Evolutionary conservation across 2,888 invertebrate genomes (phyloP).

Genomic region (Chymomyza fuscimana): DNA sequence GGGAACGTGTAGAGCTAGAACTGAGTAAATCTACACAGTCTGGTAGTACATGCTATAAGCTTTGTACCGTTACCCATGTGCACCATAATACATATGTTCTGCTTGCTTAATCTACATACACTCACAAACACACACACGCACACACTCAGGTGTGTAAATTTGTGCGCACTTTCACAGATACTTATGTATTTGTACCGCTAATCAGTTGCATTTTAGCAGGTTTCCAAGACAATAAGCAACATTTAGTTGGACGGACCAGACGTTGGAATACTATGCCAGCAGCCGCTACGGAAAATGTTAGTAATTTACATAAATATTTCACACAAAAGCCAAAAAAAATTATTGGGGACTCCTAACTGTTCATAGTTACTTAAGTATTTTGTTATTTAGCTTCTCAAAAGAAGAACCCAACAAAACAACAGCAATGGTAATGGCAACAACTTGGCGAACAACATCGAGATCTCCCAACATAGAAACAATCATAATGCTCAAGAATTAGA

Average conservation of each 20-base stretch:
- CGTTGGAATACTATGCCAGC: background rate
- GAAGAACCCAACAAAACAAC: slow-evolving; percentile 41
- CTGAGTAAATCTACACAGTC: background rate
- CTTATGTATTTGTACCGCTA: slow-evolving; percentile 61
- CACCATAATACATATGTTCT: slow-evolving; percentile 43
- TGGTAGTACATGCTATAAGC: background rate
- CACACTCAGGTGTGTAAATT: slow-evolving; percentile 8
- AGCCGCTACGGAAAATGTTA: slow-evolving; percentile 34
- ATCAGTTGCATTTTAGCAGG: slow-evolving; percentile 71
- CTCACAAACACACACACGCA: slow-evolving; percentile 10
- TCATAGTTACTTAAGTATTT: slow-evolving; percentile 25
- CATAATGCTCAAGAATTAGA: slow-evolving; percentile 65
- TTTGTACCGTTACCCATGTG: slow-evolving; percentile 59
- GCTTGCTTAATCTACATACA: slow-evolving; percentile 50
- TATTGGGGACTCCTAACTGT: slow-evolving; percentile 72
- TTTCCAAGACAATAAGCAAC: slow-evolving; percentile 33
- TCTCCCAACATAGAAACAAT: slow-evolving; percentile 23
- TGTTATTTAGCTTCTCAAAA: slow-evolving; percentile 51
- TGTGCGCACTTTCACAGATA: background rate
- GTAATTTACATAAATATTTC: slow-evolving; percentile 72
- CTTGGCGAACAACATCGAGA: slow-evolving; percentile 7
- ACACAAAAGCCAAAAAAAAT: slow-evolving; percentile 43
- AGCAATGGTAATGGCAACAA: slow-evolving; percentile 26
- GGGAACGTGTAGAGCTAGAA: background rate
- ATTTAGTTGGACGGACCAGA: background rate